These are phyloP conservation scores for Merops nubicus DNA, from an alignment of 2,113 vertebrate genomes.

Conservation along the genomic window DNA sequence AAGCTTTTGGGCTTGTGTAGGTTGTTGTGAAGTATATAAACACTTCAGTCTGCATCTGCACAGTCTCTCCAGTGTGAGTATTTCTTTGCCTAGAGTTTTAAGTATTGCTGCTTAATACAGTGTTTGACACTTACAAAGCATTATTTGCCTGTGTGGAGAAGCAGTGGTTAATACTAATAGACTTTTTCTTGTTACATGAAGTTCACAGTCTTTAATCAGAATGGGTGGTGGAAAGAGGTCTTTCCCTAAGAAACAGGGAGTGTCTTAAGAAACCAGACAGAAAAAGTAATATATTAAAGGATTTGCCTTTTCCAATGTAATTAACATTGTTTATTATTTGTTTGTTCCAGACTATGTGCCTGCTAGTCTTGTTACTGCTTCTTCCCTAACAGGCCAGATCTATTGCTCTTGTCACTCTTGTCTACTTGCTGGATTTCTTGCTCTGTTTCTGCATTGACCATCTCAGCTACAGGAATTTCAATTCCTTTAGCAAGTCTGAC, in stretches of 20 bases:
- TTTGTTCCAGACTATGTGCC: background rate
- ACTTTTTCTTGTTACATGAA: background rate
- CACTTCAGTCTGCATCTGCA: background rate
- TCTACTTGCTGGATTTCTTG: background rate
- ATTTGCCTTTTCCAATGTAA: background rate
- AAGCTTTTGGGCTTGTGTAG: background rate
- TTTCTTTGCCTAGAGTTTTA: conserved; percentile 20
- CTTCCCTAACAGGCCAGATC: background rate
- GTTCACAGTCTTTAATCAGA: background rate
- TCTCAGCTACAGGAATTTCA: background rate
- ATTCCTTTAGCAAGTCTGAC: background rate
- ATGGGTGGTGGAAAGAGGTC: background rate
- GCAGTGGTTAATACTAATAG: background rate
- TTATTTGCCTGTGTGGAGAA: background rate
- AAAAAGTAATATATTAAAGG: background rate
- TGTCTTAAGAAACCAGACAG: background rate
- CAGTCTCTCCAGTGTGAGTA: background rate
- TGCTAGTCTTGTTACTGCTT: background rate
- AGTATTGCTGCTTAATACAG: background rate
- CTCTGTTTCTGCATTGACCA: background rate
- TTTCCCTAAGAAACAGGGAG: background rate
- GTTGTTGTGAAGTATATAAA: background rate
- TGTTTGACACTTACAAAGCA: background rate
- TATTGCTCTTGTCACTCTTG: background rate
- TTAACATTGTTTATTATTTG: background rate